Evolutionary conservation across 2,797 vertebrate species (phyloP).

Genomic region (Sebastes variabilis): DNA sequence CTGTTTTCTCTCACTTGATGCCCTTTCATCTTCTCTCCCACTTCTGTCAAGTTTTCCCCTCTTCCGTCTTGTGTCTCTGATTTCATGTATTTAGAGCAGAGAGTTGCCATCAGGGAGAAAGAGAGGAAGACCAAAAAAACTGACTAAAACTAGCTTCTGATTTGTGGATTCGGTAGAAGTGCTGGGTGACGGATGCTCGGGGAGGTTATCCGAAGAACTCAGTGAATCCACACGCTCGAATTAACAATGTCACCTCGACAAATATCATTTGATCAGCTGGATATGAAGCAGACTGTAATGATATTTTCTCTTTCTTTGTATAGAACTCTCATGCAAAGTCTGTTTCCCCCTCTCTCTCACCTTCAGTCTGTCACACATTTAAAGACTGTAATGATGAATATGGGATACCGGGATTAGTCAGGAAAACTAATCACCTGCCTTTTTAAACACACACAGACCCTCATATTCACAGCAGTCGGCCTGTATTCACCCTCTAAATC

Average conservation of each 20-base stretch:
- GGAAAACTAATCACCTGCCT: background rate
- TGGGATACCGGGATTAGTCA: background rate
- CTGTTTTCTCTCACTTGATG: constrained; percentile 3
- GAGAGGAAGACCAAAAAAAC: background rate
- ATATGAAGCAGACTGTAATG: constrained; percentile 3
- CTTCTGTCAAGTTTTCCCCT: background rate
- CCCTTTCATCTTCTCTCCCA: constrained; percentile 28
- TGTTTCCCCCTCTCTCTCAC: background rate
- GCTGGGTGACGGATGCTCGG: constrained; percentile 1
- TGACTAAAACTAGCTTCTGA: background rate
- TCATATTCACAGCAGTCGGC: background rate
- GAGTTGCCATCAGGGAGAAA: background rate
- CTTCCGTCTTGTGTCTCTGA: background rate
- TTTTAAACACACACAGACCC: background rate
- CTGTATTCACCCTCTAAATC: background rate
- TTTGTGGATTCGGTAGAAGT: background rate
- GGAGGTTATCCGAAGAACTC: constrained; percentile 3
- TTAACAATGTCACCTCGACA: background rate
- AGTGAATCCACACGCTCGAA: background rate
- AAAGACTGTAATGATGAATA: background rate
- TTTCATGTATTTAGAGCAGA: constrained; percentile 20
- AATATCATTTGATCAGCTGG: constrained; percentile 7
- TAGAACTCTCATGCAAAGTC: background rate
- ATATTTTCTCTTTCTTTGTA: background rate
- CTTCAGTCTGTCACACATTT: background rate